Evolutionary conservation across 2,888 invertebrate species (phyloP).

Genomic region (Deroplatys truncata): DNA sequence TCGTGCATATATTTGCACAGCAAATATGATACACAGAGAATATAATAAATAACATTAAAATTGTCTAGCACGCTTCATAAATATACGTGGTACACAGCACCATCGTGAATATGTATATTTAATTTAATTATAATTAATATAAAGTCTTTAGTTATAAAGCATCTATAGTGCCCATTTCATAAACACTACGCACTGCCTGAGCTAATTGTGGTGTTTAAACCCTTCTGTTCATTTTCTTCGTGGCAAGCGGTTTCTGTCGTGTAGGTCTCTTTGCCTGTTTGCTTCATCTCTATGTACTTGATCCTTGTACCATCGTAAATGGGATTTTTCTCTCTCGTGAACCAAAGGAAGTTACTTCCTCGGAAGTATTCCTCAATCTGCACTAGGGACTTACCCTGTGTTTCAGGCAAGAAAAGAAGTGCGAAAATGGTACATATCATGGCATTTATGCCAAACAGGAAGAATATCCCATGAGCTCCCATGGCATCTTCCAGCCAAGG

Average conservation of each 20-base stretch:
- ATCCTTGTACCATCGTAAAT: background rate
- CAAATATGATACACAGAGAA: background rate
- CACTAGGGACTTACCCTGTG: constrained; percentile 63
- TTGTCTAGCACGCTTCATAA: background rate
- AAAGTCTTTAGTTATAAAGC: background rate
- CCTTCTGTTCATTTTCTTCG: background rate
- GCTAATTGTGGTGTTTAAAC: background rate
- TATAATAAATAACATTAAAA: background rate
- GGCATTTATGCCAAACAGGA: constrained; percentile 62
- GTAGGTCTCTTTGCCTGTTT: background rate
- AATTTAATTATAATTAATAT: background rate
- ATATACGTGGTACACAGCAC: background rate
- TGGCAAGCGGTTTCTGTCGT: background rate
- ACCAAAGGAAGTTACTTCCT: constrained; percentile 51
- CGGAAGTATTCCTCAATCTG: constrained; percentile 78
- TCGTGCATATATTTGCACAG: background rate
- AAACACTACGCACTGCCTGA: background rate
- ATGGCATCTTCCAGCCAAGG: constrained; percentile 47
- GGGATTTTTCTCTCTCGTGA: background rate
- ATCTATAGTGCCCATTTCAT: background rate
- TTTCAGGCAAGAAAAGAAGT: constrained; percentile 68
- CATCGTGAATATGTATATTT: background rate
- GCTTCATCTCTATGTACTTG: constrained; percentile 6
- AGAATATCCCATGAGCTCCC: constrained; percentile 65
- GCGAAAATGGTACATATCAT: constrained; percentile 59